Conservation (phyloP, 2,888 invertebrate genomes). For the Drosophila incognita region DNA sequence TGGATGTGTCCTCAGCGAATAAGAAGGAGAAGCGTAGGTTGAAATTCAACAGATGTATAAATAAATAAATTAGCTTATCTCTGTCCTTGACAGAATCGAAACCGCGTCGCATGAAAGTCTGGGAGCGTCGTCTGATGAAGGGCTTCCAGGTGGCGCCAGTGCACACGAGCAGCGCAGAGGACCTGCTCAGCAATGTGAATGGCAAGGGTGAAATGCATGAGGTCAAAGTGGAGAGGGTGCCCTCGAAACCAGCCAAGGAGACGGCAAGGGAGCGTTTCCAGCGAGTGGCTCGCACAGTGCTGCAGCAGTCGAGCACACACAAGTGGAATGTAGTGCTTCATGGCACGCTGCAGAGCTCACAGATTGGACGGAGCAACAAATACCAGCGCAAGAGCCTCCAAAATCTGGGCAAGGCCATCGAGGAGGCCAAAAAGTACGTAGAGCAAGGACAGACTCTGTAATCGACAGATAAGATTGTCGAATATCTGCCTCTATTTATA, state of each 20-base stretch:
- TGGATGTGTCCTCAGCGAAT: slow-evolving; percentile 91
- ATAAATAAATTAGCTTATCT: not conserved
- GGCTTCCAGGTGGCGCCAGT: slow-evolving; percentile 94
- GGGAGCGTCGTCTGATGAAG: slow-evolving; percentile 95
- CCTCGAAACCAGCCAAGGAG: slow-evolving; percentile 73
- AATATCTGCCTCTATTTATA: too few species aligned
- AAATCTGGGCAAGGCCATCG: slow-evolving; percentile 91
- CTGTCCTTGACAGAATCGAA: slow-evolving; percentile 86
- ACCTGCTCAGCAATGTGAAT: slow-evolving; percentile 83
- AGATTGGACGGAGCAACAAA: slow-evolving; percentile 91
- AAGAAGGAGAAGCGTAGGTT: slow-evolving; percentile 90
- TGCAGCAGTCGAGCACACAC: slow-evolving; percentile 88
- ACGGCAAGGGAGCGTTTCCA: slow-evolving; percentile 89
- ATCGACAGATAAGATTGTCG: not conserved
- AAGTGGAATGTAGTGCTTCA: slow-evolving; percentile 91
- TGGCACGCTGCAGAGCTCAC: slow-evolving; percentile 88
- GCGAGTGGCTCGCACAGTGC: slow-evolving; percentile 90
- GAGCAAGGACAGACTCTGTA: not conserved
- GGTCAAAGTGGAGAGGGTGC: slow-evolving; percentile 77
- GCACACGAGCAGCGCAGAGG: slow-evolving; percentile 85
- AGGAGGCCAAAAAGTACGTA: slow-evolving; percentile 88
- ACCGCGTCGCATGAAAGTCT: slow-evolving; percentile 92
- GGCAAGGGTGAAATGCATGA: slow-evolving; percentile 82
- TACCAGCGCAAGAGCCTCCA: slow-evolving; percentile 91
- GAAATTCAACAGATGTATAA: not conserved